These are phyloP conservation scores for Temnothorax ravouxi DNA, from an alignment of 2,888 invertebrate species.

Conservation along the genomic window DNA sequence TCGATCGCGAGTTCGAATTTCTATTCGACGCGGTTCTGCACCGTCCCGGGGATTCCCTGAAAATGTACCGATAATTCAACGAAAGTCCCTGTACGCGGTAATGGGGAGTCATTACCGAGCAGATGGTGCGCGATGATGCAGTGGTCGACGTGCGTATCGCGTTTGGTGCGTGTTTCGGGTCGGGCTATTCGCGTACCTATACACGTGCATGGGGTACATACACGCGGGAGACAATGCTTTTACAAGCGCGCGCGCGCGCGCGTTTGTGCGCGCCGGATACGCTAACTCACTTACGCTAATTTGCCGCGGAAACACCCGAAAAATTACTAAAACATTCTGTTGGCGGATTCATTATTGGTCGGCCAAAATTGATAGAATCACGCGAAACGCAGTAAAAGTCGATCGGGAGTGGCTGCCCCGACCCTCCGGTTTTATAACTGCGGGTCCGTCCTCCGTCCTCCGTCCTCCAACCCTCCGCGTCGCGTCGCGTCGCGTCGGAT, in stretches of 20 bases:
- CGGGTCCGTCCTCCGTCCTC: background rate
- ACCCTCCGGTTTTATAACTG: conserved; percentile 43
- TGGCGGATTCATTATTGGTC: conserved; percentile 55
- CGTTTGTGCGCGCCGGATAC: conserved; percentile 53
- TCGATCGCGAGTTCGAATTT: conserved; percentile 60
- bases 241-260: no score
- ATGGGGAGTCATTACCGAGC: conserved; percentile 85
- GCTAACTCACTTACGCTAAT: conserved; percentile 75
- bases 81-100: conserved; percentile 84
- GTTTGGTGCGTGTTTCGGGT: conserved; percentile 81
- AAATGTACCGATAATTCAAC: conserved; percentile 85
- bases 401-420: conserved; percentile 11
- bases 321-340: conserved; percentile 68
- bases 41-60: conserved; percentile 75
- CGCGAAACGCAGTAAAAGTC: conserved; percentile 44
- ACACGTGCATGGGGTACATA: background rate
- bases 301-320: conserved; percentile 73
- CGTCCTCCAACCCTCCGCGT: no score
- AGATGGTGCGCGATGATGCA: conserved; percentile 86
- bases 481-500: background rate
- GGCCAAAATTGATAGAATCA: conserved; percentile 54
- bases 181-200: conserved; percentile 71
- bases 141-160: conserved; percentile 79
- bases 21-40: conserved; percentile 62
- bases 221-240: conserved; percentile 69